Conservation (phyloP, 2,797 vertebrate genomes). For the Rhodeus uyekii region DNA sequence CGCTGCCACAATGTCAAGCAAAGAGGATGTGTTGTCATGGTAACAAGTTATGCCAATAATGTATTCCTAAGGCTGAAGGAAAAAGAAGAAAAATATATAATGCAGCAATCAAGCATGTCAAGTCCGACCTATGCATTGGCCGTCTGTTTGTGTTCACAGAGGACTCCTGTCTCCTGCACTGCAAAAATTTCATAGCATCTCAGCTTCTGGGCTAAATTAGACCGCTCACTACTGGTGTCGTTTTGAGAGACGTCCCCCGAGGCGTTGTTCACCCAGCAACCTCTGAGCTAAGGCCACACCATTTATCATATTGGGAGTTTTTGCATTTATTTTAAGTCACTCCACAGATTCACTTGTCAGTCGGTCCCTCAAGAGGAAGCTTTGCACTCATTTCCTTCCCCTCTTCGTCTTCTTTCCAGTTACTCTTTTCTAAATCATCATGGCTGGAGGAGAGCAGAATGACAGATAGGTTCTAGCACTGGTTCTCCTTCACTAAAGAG, state of each 20-base stretch:
- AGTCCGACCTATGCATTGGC: slow-evolving; percentile 7
- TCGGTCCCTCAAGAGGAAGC: slow-evolving; percentile 7
- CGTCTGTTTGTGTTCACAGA: slow-evolving; percentile 19
- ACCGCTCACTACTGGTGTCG: background rate
- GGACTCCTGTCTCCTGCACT: background rate
- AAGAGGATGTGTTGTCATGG: slow-evolving; percentile 62
- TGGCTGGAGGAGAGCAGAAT: slow-evolving; percentile 23
- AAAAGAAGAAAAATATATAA: slow-evolving; percentile 31
- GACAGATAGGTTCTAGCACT: slow-evolving; percentile 32
- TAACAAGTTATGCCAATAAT: slow-evolving; percentile 61
- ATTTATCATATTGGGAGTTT: slow-evolving; percentile 43
- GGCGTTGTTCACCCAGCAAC: slow-evolving; percentile 21
- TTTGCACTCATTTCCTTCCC: background rate
- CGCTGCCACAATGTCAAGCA: slow-evolving; percentile 52
- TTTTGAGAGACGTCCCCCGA: background rate
- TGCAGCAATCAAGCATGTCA: slow-evolving; percentile 39
- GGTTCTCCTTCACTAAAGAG: slow-evolving; percentile 46
- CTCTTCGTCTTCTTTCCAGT: background rate
- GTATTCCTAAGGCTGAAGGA: slow-evolving; percentile 48
- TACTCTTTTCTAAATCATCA: background rate
- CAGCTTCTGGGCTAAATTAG: slow-evolving; percentile 33
- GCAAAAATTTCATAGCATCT: background rate
- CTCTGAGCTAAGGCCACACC: slow-evolving; percentile 27
- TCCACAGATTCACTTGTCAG: slow-evolving; percentile 12
- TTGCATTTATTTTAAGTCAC: slow-evolving; percentile 35